These are phyloP conservation scores for Hepsetus odoe DNA, from an alignment of 2,113 vertebrate species.

Conservation along the genomic window DNA sequence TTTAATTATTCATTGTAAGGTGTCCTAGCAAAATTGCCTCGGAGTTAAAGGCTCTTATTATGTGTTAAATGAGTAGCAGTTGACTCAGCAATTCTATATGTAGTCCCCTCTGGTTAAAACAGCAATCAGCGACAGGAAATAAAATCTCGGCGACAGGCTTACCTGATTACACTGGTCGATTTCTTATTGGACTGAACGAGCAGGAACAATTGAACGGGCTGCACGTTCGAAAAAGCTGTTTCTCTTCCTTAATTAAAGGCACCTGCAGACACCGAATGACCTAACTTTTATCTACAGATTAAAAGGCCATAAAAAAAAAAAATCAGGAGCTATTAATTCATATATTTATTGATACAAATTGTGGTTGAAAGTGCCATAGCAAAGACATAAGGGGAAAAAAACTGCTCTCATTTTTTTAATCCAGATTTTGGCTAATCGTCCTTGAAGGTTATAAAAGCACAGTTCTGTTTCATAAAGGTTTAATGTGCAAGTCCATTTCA, in stretches of 20 bases:
- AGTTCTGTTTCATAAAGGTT: too few species aligned
- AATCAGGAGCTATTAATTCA: background rate
- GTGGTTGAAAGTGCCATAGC: too few species aligned
- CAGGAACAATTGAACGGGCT: slow-evolving; percentile 41
- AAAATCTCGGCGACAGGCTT: slow-evolving; percentile 26
- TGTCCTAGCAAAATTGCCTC: slow-evolving; percentile 18
- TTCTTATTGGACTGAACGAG: slow-evolving; percentile 48
- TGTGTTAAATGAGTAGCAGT: slow-evolving; percentile 39
- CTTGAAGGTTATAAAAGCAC: background rate
- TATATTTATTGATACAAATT: too few species aligned
- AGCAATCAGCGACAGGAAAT: slow-evolving; percentile 11
- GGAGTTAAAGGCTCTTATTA: slow-evolving; percentile 33
- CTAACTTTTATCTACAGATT: slow-evolving; percentile 48
- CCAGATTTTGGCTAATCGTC: background rate
- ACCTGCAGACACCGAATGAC: slow-evolving; percentile 41
- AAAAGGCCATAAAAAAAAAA: slow-evolving; percentile 42
- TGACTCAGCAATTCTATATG: slow-evolving; percentile 36
- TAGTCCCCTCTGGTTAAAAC: slow-evolving; percentile 24
- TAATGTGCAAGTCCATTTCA: too few species aligned
- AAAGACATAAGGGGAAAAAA: too few species aligned
- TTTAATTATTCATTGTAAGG: background rate
- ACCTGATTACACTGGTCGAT: slow-evolving; percentile 53
- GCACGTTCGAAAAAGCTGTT: slow-evolving; percentile 43
- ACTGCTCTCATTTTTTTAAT: background rate
- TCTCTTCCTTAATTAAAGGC: slow-evolving; percentile 50